Percentiles rank a stretch among this genome's conserved stretches.
These are phyloP conservation scores for Kuschelorhynchus macadamiae DNA, from an alignment of 2,888 invertebrate genomes.

Conservation along the genomic window DNA sequence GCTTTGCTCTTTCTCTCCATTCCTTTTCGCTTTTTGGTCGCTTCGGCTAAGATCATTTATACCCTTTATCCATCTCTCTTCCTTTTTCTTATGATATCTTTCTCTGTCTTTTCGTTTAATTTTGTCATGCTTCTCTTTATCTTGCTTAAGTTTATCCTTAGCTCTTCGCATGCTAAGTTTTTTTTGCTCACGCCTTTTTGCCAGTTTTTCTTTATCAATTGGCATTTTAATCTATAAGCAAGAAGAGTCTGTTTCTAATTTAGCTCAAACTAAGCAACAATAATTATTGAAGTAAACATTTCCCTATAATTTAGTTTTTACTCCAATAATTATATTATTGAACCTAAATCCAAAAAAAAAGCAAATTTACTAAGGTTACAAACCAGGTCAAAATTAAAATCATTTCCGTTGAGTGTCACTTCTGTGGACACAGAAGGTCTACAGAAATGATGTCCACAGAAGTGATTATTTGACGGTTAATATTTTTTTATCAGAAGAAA, in stretches of 20 bases:
- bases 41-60: background rate
- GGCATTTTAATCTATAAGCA: background rate
- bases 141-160: background rate
- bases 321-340: background rate
- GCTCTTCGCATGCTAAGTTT: background rate
- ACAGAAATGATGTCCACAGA: too few species aligned
- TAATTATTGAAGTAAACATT: background rate
- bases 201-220: background rate
- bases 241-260: too few species aligned
- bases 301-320: background rate
- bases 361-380: too few species aligned
- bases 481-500: too few species aligned
- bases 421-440: too few species aligned
- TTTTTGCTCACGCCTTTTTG: background rate
- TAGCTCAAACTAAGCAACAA: background rate
- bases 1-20: background rate
- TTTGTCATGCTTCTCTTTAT: background rate
- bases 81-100: background rate
- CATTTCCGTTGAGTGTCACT: too few species aligned
- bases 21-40: background rate
- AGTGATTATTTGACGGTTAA: too few species aligned
- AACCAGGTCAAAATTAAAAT: too few species aligned
- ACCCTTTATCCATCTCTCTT: background rate
- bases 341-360: too few species aligned
- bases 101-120: conserved; percentile 6